These are phyloP conservation scores for Drosophila arizonae DNA, from an alignment of 1,140 invertebrate species.

Conservation along the genomic window DNA sequence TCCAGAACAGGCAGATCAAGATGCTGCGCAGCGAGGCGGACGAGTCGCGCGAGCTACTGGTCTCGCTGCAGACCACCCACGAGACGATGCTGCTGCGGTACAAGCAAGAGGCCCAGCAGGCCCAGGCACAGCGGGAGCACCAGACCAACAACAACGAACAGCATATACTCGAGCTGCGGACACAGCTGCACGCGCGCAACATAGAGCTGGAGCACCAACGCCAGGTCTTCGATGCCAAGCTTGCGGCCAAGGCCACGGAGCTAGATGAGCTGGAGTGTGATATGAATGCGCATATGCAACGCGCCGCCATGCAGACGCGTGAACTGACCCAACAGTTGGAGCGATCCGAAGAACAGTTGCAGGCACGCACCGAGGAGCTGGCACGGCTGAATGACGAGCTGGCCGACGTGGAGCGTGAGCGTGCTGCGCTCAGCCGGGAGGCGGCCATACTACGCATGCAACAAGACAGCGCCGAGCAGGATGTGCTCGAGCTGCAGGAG, in stretches of 20 bases:
- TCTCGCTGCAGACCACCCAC: constrained; percentile 59
- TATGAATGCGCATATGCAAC: constrained; percentile 86
- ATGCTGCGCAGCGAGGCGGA: constrained; percentile 85
- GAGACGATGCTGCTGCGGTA: constrained; percentile 34
- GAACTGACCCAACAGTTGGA: constrained; percentile 83
- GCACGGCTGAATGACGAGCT: constrained; percentile 82
- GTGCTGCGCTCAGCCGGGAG: constrained; percentile 65
- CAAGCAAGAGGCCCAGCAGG: constrained; percentile 27
- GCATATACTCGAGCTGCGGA: constrained; percentile 80
- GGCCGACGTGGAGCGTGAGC: constrained; percentile 71
- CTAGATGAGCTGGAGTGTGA: constrained; percentile 86
- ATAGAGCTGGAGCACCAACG: constrained; percentile 84
- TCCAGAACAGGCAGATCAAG: constrained; percentile 84
- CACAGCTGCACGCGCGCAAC: constrained; percentile 83
- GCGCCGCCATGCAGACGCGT: constrained; percentile 84
- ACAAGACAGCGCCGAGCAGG: constrained; percentile 77
- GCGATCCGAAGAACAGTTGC: constrained; percentile 83
- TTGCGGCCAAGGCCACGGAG: constrained; percentile 84
- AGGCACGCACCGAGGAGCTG: constrained; percentile 83
- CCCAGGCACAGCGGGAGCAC: constrained; percentile 41
- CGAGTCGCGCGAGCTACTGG: constrained; percentile 84
- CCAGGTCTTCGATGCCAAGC: constrained; percentile 84
- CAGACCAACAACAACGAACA: constrained; percentile 50
- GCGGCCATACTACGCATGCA: constrained; percentile 69
- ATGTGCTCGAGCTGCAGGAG: constrained; percentile 75